Evolutionary conservation across 2,113 vertebrate genomes (phyloP).

Genomic region (Pipa parva): DNA sequence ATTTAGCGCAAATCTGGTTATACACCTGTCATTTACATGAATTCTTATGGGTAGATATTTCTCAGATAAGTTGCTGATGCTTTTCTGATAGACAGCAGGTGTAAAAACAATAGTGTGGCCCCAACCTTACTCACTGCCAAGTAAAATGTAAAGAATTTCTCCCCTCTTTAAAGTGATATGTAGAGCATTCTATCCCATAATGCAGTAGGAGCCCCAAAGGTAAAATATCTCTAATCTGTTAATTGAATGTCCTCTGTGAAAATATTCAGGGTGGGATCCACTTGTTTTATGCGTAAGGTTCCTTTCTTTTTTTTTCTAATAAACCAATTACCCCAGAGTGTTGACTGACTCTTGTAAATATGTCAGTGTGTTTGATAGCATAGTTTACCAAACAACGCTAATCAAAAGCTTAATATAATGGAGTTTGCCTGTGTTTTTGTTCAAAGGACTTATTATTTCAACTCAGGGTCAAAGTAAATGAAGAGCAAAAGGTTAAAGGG

Average conservation of each 20-base stretch:
- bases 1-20: too few species aligned
- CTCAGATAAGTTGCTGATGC: too few species aligned
- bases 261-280: not conserved
- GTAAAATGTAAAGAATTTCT: too few species aligned
- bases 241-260: not conserved
- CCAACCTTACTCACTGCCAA: too few species aligned
- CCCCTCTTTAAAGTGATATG: too few species aligned
- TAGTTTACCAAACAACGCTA: conserved; percentile 19
- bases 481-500: conserved; percentile 28
- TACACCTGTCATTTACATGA: too few species aligned
- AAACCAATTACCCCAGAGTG: conserved; percentile 26
- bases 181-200: too few species aligned
- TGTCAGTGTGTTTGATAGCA: conserved; percentile 21
- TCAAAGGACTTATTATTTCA: conserved; percentile 10
- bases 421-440: conserved; percentile 20
- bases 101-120: too few species aligned
- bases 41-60: too few species aligned
- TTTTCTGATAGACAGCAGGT: too few species aligned
- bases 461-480: conserved; percentile 15
- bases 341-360: conserved; percentile 28
- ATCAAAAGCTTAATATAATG: conserved; percentile 26
- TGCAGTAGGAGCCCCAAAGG: too few species aligned
- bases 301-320: conserved; percentile 4
- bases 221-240: not conserved
- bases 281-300: conserved; percentile 4